A percentile compares a stretch with the other conserved stretches of the same genome.
These are phyloP conservation scores for Ormyrus rosae DNA, from an alignment of 2,888 invertebrate species.

Conservation along the genomic window DNA sequence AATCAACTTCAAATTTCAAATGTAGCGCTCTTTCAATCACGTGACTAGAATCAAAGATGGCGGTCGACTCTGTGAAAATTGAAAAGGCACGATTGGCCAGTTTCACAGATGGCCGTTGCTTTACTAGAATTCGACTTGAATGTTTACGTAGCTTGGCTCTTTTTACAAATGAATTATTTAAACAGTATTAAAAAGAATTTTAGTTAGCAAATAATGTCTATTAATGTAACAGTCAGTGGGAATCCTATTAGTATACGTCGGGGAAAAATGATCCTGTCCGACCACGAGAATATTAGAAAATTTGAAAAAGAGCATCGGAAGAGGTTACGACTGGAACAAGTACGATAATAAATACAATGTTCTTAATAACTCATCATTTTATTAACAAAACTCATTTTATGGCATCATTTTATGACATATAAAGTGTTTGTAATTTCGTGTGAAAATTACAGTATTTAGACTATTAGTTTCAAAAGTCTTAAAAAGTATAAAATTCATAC, in stretches of 20 bases:
- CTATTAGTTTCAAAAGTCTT: conserved; percentile 4
- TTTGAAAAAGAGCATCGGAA: conserved; percentile 79
- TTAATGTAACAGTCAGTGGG: conserved; percentile 79
- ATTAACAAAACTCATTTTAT: not conserved
- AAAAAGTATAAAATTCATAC: not conserved
- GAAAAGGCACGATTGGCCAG: conserved; percentile 25
- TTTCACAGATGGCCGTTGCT: conserved; percentile 46
- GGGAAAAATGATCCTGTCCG: conserved; percentile 77
- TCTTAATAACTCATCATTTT: conserved; percentile 23
- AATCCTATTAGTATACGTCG: conserved; percentile 77
- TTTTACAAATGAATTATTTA: conserved; percentile 29
- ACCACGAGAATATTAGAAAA: conserved; percentile 77
- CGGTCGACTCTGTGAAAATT: not conserved
- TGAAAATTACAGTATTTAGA: conserved; percentile 12
- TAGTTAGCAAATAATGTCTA: conserved; percentile 77
- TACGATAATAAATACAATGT: conserved; percentile 64
- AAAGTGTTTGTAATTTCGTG: too few species aligned
- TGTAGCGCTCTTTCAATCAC: conserved; percentile 15
- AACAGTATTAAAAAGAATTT: conserved; percentile 11
- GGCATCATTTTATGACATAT: too few species aligned
- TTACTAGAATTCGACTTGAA: conserved; percentile 49
- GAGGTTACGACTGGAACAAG: conserved; percentile 81
- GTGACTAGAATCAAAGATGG: conserved; percentile 30
- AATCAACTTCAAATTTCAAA: conserved; percentile 9
- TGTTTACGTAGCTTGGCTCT: conserved; percentile 38